Conservation (phyloP, 2,113 vertebrate genomes). For the Gorilla gorilla region DNA sequence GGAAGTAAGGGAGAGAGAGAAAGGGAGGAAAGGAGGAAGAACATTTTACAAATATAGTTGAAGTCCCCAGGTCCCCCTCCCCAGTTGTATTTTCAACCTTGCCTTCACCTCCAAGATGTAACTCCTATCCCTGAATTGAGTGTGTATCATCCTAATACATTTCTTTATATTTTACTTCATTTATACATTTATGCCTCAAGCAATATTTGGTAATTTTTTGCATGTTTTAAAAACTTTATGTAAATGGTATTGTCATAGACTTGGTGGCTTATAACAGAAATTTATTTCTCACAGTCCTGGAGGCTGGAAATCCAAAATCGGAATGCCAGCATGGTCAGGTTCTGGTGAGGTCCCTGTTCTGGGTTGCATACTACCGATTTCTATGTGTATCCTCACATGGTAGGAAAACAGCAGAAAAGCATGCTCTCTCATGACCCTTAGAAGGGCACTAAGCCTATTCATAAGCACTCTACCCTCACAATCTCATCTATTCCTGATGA, state of each 20-base stretch:
- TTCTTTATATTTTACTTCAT: not conserved
- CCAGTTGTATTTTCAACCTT: not conserved
- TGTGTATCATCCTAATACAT: not conserved
- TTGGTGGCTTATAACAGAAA: not conserved
- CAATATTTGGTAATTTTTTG: not conserved
- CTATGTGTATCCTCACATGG: not conserved
- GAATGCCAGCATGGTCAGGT: not conserved
- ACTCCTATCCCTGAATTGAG: not conserved
- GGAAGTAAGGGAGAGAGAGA: too few species aligned
- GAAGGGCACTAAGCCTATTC: not conserved
- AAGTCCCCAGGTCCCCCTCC: not conserved
- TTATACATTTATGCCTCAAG: not conserved
- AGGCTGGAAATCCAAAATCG: not conserved
- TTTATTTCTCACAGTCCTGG: not conserved
- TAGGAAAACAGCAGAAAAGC: not conserved
- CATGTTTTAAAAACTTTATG: not conserved
- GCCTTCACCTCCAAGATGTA: not conserved
- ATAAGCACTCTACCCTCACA: not conserved
- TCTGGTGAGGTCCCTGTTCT: not conserved
- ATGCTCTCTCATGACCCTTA: not conserved
- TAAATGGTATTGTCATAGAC: not conserved
- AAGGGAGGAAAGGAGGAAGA: too few species aligned
- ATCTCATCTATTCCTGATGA: not conserved
- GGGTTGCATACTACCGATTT: not conserved
- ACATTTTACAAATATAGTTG: not conserved